Conservation (phyloP, 2,888 invertebrate genomes). For the Pegoplata infirma region DNA sequence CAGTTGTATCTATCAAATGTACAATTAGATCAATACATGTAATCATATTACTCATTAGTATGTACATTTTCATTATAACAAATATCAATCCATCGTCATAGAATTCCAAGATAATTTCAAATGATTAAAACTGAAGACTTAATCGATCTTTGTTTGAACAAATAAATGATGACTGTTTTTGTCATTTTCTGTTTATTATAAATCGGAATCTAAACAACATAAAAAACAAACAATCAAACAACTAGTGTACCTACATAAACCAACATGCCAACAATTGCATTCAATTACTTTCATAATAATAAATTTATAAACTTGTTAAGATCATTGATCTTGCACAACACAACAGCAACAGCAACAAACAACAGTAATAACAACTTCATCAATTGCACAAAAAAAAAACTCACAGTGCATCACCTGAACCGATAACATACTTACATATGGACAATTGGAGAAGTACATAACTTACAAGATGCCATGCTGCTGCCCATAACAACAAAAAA, state of each 20-base stretch:
- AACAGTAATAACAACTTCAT: constrained; percentile 54
- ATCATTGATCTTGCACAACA: constrained; percentile 63
- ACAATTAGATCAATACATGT: too few species aligned
- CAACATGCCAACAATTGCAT: constrained; percentile 56
- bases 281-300: constrained; percentile 63
- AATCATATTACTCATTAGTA: too few species aligned
- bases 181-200: background rate
- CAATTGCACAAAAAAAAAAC: constrained; percentile 37
- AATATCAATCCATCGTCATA: too few species aligned
- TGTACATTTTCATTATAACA: too few species aligned
- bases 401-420: constrained; percentile 61
- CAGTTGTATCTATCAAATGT: too few species aligned
- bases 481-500: constrained; percentile 58
- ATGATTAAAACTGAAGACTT: constrained; percentile 31
- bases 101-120: constrained; percentile 2
- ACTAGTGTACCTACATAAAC: background rate
- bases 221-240: too few species aligned
- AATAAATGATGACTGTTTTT: background rate
- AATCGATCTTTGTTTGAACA: constrained; percentile 12
- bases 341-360: too few species aligned
- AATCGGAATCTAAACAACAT: too few species aligned
- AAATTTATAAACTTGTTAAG: constrained; percentile 58
- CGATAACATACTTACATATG: constrained; percentile 42
- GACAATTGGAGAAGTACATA: constrained; percentile 32
- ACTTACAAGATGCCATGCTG: constrained; percentile 59